Evolutionary conservation across 2,797 vertebrate species (phyloP).

Genomic region (Aplochiton taeniatus): DNA sequence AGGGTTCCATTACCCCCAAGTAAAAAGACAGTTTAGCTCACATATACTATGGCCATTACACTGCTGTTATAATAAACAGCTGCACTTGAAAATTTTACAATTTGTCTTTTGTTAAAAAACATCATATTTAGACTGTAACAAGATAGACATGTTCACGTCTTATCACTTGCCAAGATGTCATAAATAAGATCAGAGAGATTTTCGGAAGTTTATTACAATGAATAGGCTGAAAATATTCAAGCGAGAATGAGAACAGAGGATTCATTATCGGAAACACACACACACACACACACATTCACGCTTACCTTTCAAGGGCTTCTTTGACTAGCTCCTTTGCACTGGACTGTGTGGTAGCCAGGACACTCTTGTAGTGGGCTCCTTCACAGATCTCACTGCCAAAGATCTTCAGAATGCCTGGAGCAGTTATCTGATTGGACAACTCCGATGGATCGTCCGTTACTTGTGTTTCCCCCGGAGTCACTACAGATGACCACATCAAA

Average conservation of each 20-base stretch:
- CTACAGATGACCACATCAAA: constrained; percentile 28
- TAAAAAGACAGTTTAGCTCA: constrained; percentile 39
- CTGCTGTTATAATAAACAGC: constrained; percentile 39
- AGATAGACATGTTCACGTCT: constrained; percentile 16
- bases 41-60: constrained; percentile 18
- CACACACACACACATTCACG: constrained; percentile 1
- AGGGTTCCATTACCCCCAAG: constrained; percentile 35
- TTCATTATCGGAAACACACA: not conserved
- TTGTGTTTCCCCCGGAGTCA: constrained; percentile 35
- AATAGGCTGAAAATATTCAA: constrained; percentile 25
- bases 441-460: constrained; percentile 73
- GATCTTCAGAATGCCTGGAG: constrained; percentile 82
- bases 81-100: constrained; percentile 26
- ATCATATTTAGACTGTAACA: constrained; percentile 22
- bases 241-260: constrained; percentile 1
- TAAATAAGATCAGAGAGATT: constrained; percentile 3
- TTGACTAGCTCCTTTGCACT: constrained; percentile 80
- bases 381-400: constrained; percentile 81
- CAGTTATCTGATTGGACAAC: constrained; percentile 80
- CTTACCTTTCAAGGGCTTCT: constrained; percentile 82
- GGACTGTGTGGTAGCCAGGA: constrained; percentile 80
- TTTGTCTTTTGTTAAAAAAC: constrained; percentile 22
- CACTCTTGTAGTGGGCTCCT: constrained; percentile 83
- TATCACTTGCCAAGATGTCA: constrained; percentile 16
- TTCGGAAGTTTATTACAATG: constrained; percentile 14